Conservation (phyloP, 2,797 vertebrate genomes). For the Bradypodion pumilum region DNA sequence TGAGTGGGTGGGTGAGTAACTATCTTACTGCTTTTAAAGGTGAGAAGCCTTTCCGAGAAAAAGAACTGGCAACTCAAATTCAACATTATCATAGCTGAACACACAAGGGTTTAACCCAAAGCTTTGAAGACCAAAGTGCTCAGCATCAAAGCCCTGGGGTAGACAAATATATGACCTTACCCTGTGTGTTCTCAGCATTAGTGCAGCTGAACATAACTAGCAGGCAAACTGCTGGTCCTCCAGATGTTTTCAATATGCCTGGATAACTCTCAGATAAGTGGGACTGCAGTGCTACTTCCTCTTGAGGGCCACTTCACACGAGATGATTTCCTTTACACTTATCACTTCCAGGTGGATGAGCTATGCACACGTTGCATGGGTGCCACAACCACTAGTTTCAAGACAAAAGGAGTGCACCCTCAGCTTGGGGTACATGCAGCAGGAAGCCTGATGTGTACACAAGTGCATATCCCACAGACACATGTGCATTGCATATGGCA, state of each 20-base stretch:
- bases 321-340: conserved; percentile 23
- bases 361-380: not conserved
- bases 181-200: not conserved
- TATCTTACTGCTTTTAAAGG: too few species aligned
- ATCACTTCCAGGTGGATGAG: conserved; percentile 27
- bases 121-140: not conserved
- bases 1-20: not conserved
- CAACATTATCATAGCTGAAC: not conserved
- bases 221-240: not conserved
- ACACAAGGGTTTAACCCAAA: not conserved
- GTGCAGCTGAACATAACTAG: conserved; percentile 1
- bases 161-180: not conserved
- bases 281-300: conserved; percentile 25
- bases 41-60: not conserved
- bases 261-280: conserved; percentile 21
- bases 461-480: not conserved
- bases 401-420: not conserved
- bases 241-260: conserved; percentile 41
- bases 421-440: not conserved
- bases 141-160: not conserved
- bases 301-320: conserved; percentile 16
- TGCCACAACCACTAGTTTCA: not conserved
- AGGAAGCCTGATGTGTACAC: too few species aligned
- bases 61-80: not conserved
- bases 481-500: not conserved